Evolutionary conservation across 37 sponge, comb jelly and placozoan genomes (phyloP).

Genomic region (Halisarca cf. caerulea): DNA sequence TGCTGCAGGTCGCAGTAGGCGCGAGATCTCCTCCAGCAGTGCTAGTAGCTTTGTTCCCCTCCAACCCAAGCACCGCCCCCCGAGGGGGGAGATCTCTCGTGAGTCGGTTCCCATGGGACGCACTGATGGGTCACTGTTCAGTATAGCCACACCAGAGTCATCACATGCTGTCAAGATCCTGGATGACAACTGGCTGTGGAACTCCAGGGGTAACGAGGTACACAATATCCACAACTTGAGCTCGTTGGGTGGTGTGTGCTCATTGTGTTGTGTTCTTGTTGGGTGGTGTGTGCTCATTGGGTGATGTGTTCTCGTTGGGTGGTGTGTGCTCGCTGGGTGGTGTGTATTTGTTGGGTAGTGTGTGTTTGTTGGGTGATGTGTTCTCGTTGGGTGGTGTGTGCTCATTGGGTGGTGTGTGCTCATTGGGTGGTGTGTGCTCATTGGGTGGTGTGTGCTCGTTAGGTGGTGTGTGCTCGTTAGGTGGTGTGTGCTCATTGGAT

Average conservation of each 20-base stretch:
- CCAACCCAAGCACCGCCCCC: conserved; percentile 9
- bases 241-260: not conserved
- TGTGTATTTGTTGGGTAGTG: not conserved
- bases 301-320: not conserved
- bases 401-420: not conserved
- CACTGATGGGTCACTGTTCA: not conserved
- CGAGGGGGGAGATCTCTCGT: not conserved
- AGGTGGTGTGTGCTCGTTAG: not conserved
- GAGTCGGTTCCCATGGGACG: not conserved
- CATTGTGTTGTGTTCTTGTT: not conserved
- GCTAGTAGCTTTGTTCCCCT: conserved; percentile 21
- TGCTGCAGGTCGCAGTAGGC: not conserved
- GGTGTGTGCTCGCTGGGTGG: not conserved
- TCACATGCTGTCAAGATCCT: conserved; percentile 17
- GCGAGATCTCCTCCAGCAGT: conserved; percentile 3
- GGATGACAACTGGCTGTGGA: conserved; percentile 17
- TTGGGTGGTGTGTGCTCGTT: not conserved
- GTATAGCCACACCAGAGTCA: conserved; percentile 15
- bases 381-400: not conserved
- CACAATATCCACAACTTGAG: not conserved
- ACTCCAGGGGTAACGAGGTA: not conserved
- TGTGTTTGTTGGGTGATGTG: too few species aligned
- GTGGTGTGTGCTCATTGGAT: not conserved
- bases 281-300: too few species aligned
- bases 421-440: not conserved